Evolutionary conservation across 1,140 invertebrate species (phyloP).

Genomic region (Aleiodes sp.): DNA sequence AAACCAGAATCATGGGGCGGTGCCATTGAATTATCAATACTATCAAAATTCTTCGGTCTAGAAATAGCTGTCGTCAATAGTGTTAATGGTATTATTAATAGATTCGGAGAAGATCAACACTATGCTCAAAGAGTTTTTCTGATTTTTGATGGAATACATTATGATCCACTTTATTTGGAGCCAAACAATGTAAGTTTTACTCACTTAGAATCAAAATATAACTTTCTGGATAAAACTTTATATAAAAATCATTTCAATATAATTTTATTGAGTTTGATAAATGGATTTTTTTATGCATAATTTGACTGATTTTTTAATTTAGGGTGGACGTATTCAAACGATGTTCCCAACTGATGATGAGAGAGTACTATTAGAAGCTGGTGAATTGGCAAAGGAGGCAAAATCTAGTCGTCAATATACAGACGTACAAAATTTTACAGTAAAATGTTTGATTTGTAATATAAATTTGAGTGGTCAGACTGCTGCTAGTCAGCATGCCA

Average conservation of each 20-base stretch:
- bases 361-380: constrained; percentile 78
- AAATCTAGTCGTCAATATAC: constrained; percentile 89
- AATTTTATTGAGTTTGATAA: no score
- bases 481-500: constrained; percentile 86
- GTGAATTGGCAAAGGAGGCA: constrained; percentile 86
- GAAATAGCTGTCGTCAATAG: constrained; percentile 96
- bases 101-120: constrained; percentile 92
- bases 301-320: constrained; percentile 43
- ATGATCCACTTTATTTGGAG: constrained; percentile 92
- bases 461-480: constrained; percentile 77
- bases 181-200: constrained; percentile 67
- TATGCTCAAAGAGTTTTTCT: constrained; percentile 87
- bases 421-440: constrained; percentile 85
- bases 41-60: constrained; percentile 87
- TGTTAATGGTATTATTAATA: constrained; percentile 87
- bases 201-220: constrained; percentile 17
- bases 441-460: constrained; percentile 85
- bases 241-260: no score
- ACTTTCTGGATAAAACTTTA: neutral
- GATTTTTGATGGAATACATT: constrained; percentile 96
- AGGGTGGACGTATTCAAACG: constrained; percentile 78
- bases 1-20: constrained; percentile 92
- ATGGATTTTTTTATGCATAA: neutral
- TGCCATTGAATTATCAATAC: constrained; percentile 90
- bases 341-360: constrained; percentile 83